These are phyloP conservation scores for Hypomecis atomaria DNA, from an alignment of 2,888 invertebrate species.

Conservation along the genomic window DNA sequence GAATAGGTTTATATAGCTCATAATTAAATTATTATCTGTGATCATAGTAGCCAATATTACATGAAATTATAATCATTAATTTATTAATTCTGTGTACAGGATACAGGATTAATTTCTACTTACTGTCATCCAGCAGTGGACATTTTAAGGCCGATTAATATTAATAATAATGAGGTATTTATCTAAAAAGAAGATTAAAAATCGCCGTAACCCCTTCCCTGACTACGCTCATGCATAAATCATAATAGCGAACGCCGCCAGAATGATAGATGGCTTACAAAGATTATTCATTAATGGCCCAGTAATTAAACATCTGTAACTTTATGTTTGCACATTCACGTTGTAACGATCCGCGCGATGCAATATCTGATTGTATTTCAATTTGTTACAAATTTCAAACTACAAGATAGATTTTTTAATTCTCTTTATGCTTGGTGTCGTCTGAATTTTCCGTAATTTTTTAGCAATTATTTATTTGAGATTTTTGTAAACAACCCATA, in stretches of 20 bases:
- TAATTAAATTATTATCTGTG: no score
- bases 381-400: slow-evolving; percentile 7
- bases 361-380: slow-evolving; percentile 25
- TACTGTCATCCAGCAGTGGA: no score
- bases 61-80: no score
- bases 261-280: slow-evolving; percentile 57
- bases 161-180: background rate
- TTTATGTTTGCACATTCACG: slow-evolving; percentile 36
- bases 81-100: no score
- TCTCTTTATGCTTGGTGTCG: background rate
- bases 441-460: no score
- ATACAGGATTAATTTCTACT: no score
- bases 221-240: slow-evolving; percentile 17
- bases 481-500: no score
- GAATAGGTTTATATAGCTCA: no score
- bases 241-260: slow-evolving; percentile 38
- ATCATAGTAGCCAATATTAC: no score
- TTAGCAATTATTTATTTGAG: no score
- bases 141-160: no score
- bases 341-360: slow-evolving; percentile 23
- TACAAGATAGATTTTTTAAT: background rate
- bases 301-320: slow-evolving; percentile 37
- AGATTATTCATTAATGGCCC: slow-evolving; percentile 47
- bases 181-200: background rate
- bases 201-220: slow-evolving; percentile 8